phyloP scores from a whole-genome alignment of 2,113 vertebrate species.

The Polypterus senegalus region DNA sequence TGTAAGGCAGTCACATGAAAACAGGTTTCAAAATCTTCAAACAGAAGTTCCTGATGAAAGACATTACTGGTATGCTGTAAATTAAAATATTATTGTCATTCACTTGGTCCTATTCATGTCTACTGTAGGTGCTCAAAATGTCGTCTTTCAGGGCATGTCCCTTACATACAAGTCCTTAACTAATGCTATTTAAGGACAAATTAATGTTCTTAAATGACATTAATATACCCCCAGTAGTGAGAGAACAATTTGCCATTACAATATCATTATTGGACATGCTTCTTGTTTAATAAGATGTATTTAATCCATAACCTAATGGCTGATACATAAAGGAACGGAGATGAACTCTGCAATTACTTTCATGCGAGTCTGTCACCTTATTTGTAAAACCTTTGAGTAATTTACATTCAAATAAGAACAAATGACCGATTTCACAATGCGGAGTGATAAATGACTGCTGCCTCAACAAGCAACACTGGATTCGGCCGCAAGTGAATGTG shows the following conservation, averaged over 20 bases:
- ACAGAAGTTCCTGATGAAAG: too few relatives aligned
- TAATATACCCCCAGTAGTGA: slow-evolving; percentile 77
- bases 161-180: slow-evolving; percentile 72
- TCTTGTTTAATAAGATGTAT: slow-evolving; percentile 81
- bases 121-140: slow-evolving; percentile 12
- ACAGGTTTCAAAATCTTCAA: too few relatives aligned
- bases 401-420: slow-evolving; percentile 82
- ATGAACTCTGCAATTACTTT: slow-evolving; percentile 79
- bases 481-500: slow-evolving; percentile 62
- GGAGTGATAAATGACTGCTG: slow-evolving; percentile 65
- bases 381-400: slow-evolving; percentile 81
- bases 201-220: slow-evolving; percentile 78
- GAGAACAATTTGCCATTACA: slow-evolving; percentile 79
- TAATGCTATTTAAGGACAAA: slow-evolving; percentile 69
- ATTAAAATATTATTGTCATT: neutral
- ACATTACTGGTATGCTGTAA: neutral
- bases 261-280: slow-evolving; percentile 82
- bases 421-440: slow-evolving; percentile 79
- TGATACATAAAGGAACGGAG: slow-evolving; percentile 78
- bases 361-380: slow-evolving; percentile 81
- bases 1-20: too few relatives aligned
- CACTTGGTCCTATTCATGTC: neutral
- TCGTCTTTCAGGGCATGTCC: slow-evolving; percentile 72
- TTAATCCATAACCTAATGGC: slow-evolving; percentile 83
- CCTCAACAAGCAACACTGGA: slow-evolving; percentile 43